Evolutionary conservation across 2,797 vertebrate genomes (phyloP).

Genomic region (Danio albolineatus): DNA sequence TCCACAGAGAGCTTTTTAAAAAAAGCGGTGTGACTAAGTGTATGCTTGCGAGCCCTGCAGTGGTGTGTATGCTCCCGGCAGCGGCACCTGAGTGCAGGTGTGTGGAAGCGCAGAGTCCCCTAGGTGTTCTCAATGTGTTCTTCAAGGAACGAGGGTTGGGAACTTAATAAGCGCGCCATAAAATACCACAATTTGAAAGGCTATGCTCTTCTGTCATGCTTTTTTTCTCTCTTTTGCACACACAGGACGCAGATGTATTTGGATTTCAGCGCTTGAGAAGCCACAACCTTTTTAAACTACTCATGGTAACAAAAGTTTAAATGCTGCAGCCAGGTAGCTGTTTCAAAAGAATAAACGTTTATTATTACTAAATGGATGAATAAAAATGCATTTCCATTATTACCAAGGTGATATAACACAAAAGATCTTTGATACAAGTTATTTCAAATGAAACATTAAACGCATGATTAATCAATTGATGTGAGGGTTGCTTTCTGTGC

Average conservation of each 20-base stretch:
- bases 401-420: too few species aligned
- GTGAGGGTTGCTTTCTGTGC: too few species aligned
- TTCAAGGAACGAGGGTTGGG: conserved; percentile 13
- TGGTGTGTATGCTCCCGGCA: conserved; percentile 34
- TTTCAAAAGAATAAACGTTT: too few species aligned
- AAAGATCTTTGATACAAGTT: too few species aligned
- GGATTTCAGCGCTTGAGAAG: background rate
- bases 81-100: conserved; percentile 32
- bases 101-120: conserved; percentile 4
- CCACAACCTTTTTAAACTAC: too few species aligned
- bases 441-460: too few species aligned
- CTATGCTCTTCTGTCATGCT: conserved; percentile 1
- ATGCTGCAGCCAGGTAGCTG: too few species aligned
- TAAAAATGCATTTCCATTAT: too few species aligned
- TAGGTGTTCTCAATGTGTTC: conserved; percentile 15
- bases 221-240: background rate
- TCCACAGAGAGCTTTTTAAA: conserved; percentile 59
- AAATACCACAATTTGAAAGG: conserved; percentile 19
- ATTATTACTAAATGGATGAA: too few species aligned
- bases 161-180: conserved; percentile 19
- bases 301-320: too few species aligned
- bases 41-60: conserved; percentile 59
- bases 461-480: too few species aligned
- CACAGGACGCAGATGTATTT: background rate
- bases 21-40: conserved; percentile 48